These are phyloP conservation scores for Cephus spinipes DNA, from an alignment of 2,888 invertebrate genomes.

Conservation along the genomic window DNA sequence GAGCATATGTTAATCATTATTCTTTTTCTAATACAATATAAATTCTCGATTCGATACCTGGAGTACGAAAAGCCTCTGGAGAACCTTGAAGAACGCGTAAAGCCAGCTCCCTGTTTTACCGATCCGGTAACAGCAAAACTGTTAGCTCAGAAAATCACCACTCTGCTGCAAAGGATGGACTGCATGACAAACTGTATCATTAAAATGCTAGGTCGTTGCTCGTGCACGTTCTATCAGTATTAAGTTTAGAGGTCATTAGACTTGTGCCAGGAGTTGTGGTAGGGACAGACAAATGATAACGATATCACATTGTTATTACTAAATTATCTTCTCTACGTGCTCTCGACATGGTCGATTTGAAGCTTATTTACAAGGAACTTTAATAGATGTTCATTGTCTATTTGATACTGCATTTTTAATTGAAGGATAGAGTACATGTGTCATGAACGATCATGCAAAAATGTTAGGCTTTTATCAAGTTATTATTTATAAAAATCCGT, in stretches of 20 bases:
- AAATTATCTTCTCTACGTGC: not conserved
- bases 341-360: not conserved
- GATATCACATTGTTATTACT: not conserved
- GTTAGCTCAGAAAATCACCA: not conserved
- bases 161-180: not conserved
- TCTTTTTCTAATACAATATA: no score
- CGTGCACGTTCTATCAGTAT: slow-evolving; percentile 34
- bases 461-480: no score
- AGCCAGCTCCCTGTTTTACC: not conserved
- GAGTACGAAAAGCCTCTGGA: not conserved
- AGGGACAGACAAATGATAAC: slow-evolving; percentile 1
- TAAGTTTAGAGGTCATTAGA: slow-evolving; percentile 43
- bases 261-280: slow-evolving; percentile 18
- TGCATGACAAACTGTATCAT: not conserved
- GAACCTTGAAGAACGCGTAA: not conserved
- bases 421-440: no score
- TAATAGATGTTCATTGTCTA: no score
- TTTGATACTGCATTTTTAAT: no score
- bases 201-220: slow-evolving; percentile 32
- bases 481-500: no score
- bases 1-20: no score
- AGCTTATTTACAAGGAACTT: no score
- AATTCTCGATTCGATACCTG: not conserved
- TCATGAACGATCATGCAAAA: no score
- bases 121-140: not conserved